phyloP scores from a whole-genome alignment of 2,797 vertebrate species.

The Melanotaenia trifasciata region DNA sequence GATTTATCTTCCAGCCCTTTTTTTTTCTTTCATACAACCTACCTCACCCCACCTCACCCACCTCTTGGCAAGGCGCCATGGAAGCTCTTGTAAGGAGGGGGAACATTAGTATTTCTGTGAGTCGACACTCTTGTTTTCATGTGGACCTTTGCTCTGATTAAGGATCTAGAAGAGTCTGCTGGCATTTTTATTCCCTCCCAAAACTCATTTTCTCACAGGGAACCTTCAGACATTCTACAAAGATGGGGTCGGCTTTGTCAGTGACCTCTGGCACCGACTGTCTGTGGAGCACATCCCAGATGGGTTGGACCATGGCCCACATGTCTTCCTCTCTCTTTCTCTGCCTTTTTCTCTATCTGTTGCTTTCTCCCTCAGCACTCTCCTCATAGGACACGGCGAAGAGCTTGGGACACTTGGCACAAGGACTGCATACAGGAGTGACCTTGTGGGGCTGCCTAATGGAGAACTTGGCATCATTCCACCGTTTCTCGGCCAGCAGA shows the following conservation, averaged over 20 bases:
- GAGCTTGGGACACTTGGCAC: conserved; percentile 75
- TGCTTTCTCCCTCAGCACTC: conserved; percentile 42
- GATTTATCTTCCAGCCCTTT: conserved; percentile 54
- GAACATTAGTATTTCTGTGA: conserved; percentile 70
- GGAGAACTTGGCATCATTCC: conserved; percentile 82
- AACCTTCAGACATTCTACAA: conserved; percentile 79
- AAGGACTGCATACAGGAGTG: conserved; percentile 67
- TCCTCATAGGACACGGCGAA: conserved; percentile 57
- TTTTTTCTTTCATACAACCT: conserved; percentile 34
- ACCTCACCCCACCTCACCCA: conserved; percentile 1
- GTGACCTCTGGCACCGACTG: conserved; percentile 80
- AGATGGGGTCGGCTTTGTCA: conserved; percentile 76
- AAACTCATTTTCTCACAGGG: conserved; percentile 76
- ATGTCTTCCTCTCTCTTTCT: conserved; percentile 36
- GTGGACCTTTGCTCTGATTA: conserved; percentile 79
- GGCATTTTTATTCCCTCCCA: conserved; percentile 68
- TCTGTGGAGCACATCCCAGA: conserved; percentile 79
- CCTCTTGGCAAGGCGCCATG: conserved; percentile 60
- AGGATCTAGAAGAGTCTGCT: conserved; percentile 64
- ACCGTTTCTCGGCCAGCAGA: conserved; percentile 78
- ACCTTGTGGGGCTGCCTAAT: conserved; percentile 84
- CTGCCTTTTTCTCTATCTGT: conserved; percentile 60
- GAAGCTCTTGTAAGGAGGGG: conserved; percentile 45
- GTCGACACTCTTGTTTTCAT: conserved; percentile 74
- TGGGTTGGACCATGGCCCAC: conserved; percentile 78